Conservation (phyloP, 2,797 vertebrate species). For the Lithobates pipiens region DNA sequence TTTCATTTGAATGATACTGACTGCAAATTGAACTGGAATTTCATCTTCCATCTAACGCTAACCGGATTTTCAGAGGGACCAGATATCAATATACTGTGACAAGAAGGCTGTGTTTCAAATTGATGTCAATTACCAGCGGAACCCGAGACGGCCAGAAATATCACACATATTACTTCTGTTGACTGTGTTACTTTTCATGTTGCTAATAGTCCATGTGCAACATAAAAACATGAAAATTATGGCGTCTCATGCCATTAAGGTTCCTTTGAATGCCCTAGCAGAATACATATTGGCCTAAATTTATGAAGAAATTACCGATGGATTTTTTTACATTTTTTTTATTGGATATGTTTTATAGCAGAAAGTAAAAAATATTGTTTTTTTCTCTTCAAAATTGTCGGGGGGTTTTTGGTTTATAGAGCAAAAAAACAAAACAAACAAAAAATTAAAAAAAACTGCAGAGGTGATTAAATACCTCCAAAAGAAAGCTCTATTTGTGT, state of each 20-base stretch:
- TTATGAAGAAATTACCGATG: too few relatives aligned
- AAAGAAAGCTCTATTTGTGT: too few relatives aligned
- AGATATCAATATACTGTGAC: conserved; percentile 38
- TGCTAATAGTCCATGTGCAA: background rate
- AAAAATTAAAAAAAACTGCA: too few relatives aligned
- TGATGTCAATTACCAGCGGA: conserved; percentile 39
- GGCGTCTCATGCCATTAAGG: background rate
- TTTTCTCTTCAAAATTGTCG: too few relatives aligned
- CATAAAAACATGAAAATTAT: background rate
- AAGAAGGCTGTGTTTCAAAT: conserved; percentile 20
- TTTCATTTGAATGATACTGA: conserved; percentile 49
- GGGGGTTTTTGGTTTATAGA: too few relatives aligned
- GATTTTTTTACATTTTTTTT: too few relatives aligned
- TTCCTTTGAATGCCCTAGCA: background rate
- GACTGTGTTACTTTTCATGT: background rate
- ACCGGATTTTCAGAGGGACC: conserved; percentile 44
- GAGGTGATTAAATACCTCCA: too few relatives aligned
- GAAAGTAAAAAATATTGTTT: too few relatives aligned
- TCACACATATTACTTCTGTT: background rate
- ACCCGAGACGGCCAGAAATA: background rate
- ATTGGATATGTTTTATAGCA: too few relatives aligned
- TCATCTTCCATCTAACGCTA: conserved; percentile 43
- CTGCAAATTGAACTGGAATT: conserved; percentile 54
- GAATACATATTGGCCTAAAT: too few relatives aligned
- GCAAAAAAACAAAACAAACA: too few relatives aligned